Base-by-base conservation (phyloP, 2,113 vertebrate genomes). In the Equus quagga region DNA sequence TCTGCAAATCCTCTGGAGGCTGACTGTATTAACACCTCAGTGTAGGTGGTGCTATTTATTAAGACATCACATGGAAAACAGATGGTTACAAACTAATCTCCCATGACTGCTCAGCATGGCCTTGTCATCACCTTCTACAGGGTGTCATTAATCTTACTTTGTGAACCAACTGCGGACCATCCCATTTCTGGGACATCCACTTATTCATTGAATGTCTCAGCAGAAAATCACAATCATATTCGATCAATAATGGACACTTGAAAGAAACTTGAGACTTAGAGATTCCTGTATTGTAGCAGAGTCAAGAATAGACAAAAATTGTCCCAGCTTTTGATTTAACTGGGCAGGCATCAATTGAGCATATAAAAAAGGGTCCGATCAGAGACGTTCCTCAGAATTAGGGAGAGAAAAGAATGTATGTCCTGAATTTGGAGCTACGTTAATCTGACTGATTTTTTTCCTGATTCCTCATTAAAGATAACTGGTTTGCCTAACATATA, bases 61-160 rank as follows among this genome's bases (percentile, higher is more conserved):
- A 92, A 97, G 97, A 78, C 81, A 93, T 98, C 88, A 54, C 70
- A 94, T 51, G 78, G 65, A 94, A 97, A 96, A 70, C 97, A 98
- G 98, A 97, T 97, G 96, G 98, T 17, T 33, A 73, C 84, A 73
- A 67, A 13, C 96, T 92, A 76, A 90, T 84, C 89, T 84, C 72
- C 88, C 89, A 10, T 41, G 75, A 94, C 88, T 87, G 62, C 96
- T 94, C 88, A 82, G 85, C 60, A 46, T 88, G 97, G 75, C 94
- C 97, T 83, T 96, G 91, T 95, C 95, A 92, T 84, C 93, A 91
- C 94, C 70, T 41, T 7, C 75, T 7, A 60, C 85, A 81, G 3
- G 18, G 84, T 67, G 73, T 78, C 96, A 97, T 98, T 94, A 78
- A 96, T 98, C 97, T 97, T 96, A 88, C 60, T 95, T 87, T 78